phyloP scores from a whole-genome alignment of 2,888 invertebrate species.

The Agonum fuliginosum region DNA sequence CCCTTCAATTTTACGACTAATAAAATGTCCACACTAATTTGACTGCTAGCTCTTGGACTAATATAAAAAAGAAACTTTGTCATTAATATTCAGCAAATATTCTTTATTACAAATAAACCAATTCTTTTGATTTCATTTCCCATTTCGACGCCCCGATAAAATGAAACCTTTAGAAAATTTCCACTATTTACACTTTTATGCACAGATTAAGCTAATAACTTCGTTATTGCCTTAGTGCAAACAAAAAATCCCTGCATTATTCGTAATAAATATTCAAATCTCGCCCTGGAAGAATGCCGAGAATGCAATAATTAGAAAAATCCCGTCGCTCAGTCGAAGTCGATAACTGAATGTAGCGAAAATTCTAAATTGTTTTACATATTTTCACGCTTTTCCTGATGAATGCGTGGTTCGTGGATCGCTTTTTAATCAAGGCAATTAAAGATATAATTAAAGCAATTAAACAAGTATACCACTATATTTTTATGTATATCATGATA shows the following conservation, averaged over 20 bases:
- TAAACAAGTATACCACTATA: conserved; percentile 1
- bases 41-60: too few species aligned
- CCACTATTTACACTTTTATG: not conserved
- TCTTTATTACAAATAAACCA: too few species aligned
- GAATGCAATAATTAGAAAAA: conserved; percentile 18
- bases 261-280: not conserved
- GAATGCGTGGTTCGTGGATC: not conserved
- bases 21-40: too few species aligned
- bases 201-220: not conserved
- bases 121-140: too few species aligned
- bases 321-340: not conserved
- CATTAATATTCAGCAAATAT: too few species aligned
- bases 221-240: not conserved
- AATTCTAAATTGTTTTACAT: not conserved
- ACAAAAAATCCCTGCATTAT: conserved; percentile 4
- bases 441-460: conserved; percentile 6
- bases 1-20: too few species aligned
- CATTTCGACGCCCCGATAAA: too few species aligned
- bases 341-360: conserved; percentile 4
- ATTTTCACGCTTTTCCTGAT: not conserved
- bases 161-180: not conserved
- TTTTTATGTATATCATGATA: not conserved
- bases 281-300: not conserved
- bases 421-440: not conserved
- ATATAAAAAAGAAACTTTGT: too few species aligned